A percentile compares a stretch with the other conserved stretches of the same genome.
These are phyloP conservation scores for Orchestia grillus DNA, from an alignment of 1,140 invertebrate species.

Conservation along the genomic window DNA sequence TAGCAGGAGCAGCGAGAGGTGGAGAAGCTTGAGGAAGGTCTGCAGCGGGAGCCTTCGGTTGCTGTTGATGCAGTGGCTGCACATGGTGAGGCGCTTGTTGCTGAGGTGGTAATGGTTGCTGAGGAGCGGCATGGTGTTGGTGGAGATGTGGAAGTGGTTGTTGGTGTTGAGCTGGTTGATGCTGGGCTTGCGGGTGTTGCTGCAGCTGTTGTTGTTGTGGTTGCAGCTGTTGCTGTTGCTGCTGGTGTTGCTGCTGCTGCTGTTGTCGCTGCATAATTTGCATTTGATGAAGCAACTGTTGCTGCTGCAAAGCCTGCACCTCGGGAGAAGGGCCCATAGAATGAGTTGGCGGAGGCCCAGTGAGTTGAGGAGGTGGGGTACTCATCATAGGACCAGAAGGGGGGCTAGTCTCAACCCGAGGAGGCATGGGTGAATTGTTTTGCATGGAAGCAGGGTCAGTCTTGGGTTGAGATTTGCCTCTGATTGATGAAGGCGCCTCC, in stretches of 20 bases:
- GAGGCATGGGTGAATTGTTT: background rate
- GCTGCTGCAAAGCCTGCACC: background rate
- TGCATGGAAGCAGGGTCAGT: background rate
- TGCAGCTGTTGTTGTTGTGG: background rate
- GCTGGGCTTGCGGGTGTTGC: background rate
- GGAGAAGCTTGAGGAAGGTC: background rate
- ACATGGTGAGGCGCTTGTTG: background rate
- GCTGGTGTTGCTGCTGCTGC: background rate
- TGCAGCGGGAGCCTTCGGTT: background rate
- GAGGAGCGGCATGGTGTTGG: background rate
- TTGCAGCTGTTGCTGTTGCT: background rate
- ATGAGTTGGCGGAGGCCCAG: background rate
- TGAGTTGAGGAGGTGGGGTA: background rate
- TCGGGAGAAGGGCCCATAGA: conserved; percentile 31
- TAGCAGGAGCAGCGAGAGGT: background rate
- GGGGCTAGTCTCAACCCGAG: conserved; percentile 33
- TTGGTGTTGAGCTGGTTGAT: background rate
- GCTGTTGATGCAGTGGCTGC: background rate
- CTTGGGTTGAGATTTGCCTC: background rate
- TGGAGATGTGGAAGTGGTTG: background rate
- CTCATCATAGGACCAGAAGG: conserved; percentile 1
- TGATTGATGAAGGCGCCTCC: background rate
- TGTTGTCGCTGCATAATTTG: background rate
- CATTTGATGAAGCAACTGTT: background rate
- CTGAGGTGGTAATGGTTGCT: background rate